Base-by-base conservation (phyloP, 2,797 vertebrate genomes). In the Acanthornis magna region DNA sequence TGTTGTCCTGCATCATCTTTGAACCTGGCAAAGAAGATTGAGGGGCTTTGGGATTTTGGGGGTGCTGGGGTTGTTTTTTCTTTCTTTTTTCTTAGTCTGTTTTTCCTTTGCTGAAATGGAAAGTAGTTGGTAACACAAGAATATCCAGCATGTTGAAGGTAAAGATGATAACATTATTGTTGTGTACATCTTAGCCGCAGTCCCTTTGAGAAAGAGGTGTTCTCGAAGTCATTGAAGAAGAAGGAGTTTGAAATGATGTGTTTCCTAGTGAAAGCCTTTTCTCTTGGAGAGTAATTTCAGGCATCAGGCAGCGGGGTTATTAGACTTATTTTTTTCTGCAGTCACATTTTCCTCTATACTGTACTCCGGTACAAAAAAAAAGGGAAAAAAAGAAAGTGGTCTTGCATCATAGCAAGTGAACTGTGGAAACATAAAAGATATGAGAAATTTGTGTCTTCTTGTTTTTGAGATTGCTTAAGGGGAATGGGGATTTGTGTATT, bases 211-310 rank as follows among this genome's bases (percentile, higher is more conserved):
- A 82, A 87, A 47, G 75, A 96, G 13, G 15, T 32, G 42, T 82
- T 51, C 91, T 96, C 87, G 55, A 36, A 90, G 85, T 90, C 82
- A 87, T 62, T 92, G 91, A 91, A 93, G 83, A 96, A 88, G 87
- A 85, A 94, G 61, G 53, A 68, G 95, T 71, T 79, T 82, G 83
- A 96, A 94, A 96, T 92, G 0, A 88, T 78, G 75, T 95, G 58
- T 92, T 91, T 91, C 30, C 68, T 25, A 75, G 54, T 57, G 26
- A 85, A 85, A 63, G 40, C 50, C 43, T 85, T 66, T 93, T 89
- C 76, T 80, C 78, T 90, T 89, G 82, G 81, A 94, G 73, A 68
- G 36, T 66, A 80, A 86, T 91, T 94, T 95, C n/a, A 88, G 81
- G 12, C 38, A 89, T 78, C 82, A 93, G 73, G 23, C 42, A 86